A percentile compares a stretch with the other conserved stretches of the same genome.
These are phyloP conservation scores for Dexiosoma caninum DNA, from an alignment of 2,888 invertebrate species.

Conservation along the genomic window DNA sequence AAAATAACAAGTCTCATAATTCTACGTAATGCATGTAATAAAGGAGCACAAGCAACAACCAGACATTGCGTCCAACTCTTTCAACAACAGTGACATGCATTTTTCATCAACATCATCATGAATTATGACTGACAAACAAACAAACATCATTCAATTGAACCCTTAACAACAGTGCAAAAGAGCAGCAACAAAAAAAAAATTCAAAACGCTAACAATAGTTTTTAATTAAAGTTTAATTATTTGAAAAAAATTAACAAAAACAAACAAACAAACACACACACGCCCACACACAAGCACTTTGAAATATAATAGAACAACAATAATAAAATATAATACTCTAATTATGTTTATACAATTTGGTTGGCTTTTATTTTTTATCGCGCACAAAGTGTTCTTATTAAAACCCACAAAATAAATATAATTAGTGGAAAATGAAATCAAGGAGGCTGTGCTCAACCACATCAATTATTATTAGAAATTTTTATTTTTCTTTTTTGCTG, in stretches of 20 bases:
- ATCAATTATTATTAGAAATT: background rate
- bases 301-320: constrained; percentile 8
- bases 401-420: constrained; percentile 21
- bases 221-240: constrained; percentile 61
- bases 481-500: no score
- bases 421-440: background rate
- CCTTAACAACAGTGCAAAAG: background rate
- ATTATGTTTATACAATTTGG: constrained; percentile 27
- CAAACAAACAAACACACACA: background rate
- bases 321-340: constrained; percentile 7
- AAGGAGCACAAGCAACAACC: background rate
- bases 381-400: constrained; percentile 15
- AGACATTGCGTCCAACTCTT: constrained; percentile 15
- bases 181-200: background rate
- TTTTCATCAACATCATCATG: constrained; percentile 18
- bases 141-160: constrained; percentile 30
- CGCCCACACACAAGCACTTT: background rate
- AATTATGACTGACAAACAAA: constrained; percentile 24
- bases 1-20: background rate
- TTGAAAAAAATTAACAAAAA: constrained; percentile 42
- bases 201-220: constrained; percentile 56
- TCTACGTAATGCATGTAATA: background rate
- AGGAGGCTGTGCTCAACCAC: background rate
- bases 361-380: background rate
- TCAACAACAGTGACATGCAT: constrained; percentile 34